Base-by-base conservation (phyloP, 2,888 invertebrate genomes). In the Camponotus fellah region DNA sequence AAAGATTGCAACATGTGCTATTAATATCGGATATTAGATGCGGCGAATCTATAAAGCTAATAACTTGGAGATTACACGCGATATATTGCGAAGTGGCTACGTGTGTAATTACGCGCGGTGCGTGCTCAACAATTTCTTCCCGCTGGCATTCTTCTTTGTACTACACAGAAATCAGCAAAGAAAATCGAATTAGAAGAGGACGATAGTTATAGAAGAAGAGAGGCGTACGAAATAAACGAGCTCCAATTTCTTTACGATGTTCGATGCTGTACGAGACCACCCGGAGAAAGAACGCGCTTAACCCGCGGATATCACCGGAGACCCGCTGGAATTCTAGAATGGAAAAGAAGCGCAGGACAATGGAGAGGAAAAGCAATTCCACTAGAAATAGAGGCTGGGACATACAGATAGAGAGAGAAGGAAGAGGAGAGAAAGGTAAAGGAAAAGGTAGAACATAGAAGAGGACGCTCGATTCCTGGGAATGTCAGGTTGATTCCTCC, bases 401-500 rank as follows among this genome's bases (percentile, higher is more conserved):
- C 8, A 46, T 46, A 34, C 4, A 17, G 32, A 53, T 76, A 32
- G 12, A 56, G 62, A 40, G 37, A 12, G 43, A 26, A 58, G 26
- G 37, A 71, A 21, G 66, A 58, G 69, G 37, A 60, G 83, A 10
- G 26, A 64, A 46, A 75, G 66, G 49, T 14, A 43, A 58, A 53
- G 56, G 53, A 69, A 62, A 81, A 32, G 64, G 69, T 43, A 34
- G 14, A 2, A 26, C 26, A 26, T 26, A 26, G 21, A 69, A 65
- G 34, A 34, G 66, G 40, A 56, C 37, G 72, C 46, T 81, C 64
- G 84, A 60, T 87, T 81, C 82, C 90, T 88, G 90, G 84, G 90
- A 88, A 90, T 90, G 89, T 90, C 90, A 90, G 88, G 74, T 90
- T 88, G 89, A 90, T 88, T 87, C 69, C 72, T 46, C 9, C 72